Percentiles rank a stretch among this genome's conserved stretches.
phyloP scores from a whole-genome alignment of 35 echinoderm and acorn worm genomes.

The Amphiura filiformis region DNA sequence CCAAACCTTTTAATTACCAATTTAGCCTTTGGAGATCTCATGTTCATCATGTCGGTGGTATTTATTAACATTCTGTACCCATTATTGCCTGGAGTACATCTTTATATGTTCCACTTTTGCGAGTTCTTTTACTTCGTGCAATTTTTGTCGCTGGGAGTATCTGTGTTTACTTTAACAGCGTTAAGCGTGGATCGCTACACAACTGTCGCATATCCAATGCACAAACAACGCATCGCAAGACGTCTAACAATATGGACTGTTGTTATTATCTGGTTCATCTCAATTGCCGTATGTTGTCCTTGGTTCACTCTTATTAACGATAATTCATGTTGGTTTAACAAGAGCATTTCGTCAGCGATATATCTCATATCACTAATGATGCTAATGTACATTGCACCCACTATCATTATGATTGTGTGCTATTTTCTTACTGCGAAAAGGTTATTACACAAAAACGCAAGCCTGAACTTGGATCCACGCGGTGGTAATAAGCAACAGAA shows the following conservation, averaged over 20 bases:
- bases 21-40: conserved; percentile 9
- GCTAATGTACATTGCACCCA: neutral
- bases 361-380: neutral
- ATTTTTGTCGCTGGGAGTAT: neutral
- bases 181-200: conserved; percentile 17
- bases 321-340: too few species aligned
- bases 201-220: conserved; percentile 5
- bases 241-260: neutral
- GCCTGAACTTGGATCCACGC: neutral
- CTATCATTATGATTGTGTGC: neutral
- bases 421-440: conserved; percentile 3
- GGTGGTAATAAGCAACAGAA: neutral
- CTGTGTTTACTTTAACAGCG: conserved; percentile 8
- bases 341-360: neutral
- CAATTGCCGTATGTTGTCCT: neutral
- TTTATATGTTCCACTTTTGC: neutral
- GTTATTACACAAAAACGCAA: neutral
- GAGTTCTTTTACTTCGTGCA: neutral
- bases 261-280: neutral
- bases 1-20: conserved; percentile 12
- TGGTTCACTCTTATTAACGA: neutral
- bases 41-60: neutral
- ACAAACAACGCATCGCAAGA: neutral
- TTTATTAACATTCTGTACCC: neutral
- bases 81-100: neutral